Conservation (phyloP, 2,888 invertebrate species). For the Cephus spinipes region DNA sequence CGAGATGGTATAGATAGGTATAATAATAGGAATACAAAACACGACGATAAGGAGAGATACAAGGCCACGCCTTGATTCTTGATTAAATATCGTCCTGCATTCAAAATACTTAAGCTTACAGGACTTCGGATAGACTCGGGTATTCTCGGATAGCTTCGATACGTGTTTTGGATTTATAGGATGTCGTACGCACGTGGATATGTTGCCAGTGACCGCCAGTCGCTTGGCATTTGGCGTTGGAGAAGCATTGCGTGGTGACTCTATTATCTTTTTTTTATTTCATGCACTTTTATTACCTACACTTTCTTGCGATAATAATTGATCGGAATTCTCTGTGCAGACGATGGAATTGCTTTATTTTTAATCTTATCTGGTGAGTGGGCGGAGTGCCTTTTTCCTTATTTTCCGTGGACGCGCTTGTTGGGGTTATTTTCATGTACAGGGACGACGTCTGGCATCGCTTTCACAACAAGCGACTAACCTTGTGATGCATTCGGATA, state of each 20-base stretch:
- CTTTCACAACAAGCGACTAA: neutral
- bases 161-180: conserved; percentile 13
- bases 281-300: neutral
- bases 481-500: neutral
- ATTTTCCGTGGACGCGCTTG: neutral
- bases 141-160: conserved; percentile 6
- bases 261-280: neutral
- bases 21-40: neutral
- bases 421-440: neutral
- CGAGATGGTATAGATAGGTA: neutral
- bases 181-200: conserved; percentile 3
- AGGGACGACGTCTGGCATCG: neutral
- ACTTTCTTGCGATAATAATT: neutral
- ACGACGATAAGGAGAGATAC: neutral
- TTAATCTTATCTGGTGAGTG: neutral
- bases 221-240: neutral
- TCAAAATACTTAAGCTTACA: neutral
- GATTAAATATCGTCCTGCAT: neutral
- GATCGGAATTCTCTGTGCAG: neutral
- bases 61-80: neutral
- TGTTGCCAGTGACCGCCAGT: neutral
- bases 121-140: conserved; percentile 9
- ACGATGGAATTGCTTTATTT: neutral
- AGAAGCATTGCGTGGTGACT: neutral
- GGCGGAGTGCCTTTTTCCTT: neutral